Evolutionary conservation across 1,140 invertebrate species (phyloP), one percentile per base, ranked within the genome.

Genomic region (Drosophila tsacasi): DNA sequence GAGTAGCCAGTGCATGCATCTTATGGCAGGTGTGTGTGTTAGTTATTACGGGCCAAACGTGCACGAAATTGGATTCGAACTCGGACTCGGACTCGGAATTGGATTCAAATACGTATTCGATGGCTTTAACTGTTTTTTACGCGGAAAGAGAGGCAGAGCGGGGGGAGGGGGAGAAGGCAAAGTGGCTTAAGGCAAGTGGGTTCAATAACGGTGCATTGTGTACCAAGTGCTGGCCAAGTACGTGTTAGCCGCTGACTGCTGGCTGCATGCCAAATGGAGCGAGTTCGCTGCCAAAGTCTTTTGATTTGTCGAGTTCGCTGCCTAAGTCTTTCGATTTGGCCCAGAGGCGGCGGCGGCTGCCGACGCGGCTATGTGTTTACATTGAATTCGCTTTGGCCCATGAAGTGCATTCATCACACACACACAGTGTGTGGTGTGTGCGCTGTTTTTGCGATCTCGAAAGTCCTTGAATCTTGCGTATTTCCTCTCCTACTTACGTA

Each of bases 181-280:
- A 80, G 69, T 75, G 77, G 67, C 71, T 66, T 79, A 65, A 39
- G 69, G 55, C 69, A 86, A 79, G 71, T 86, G 80, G 83, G 83
- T 87, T 87, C 83, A 86, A 84, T 87, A 89, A 89, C 84, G 85
- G 84, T 89, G 84, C 85, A 90, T 90, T 84, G 78, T 85, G 82
- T 58, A 57, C 30, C 50, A 32, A 19, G 49, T 30, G 44, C 35
- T 47, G 25, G 42, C 52, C 47, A 49, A 27, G 47, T 49, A 49
- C 47, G 47, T 77, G 66, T 40, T 21, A 9, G 47, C 55, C 52
- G 46, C 44, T n/a, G 52, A 44, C 49, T 65, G 46, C 47, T 21
- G 52, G 47, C 55, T 65, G 46, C 47, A 58, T 65, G 67, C 57
- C 55, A 67, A 79, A 57, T 69, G 27, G 57, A 75, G 60, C 67